Percentiles rank a stretch among this genome's conserved stretches.
Evolutionary conservation across 2,888 invertebrate species (phyloP).

Genomic region (Boloria selene): DNA sequence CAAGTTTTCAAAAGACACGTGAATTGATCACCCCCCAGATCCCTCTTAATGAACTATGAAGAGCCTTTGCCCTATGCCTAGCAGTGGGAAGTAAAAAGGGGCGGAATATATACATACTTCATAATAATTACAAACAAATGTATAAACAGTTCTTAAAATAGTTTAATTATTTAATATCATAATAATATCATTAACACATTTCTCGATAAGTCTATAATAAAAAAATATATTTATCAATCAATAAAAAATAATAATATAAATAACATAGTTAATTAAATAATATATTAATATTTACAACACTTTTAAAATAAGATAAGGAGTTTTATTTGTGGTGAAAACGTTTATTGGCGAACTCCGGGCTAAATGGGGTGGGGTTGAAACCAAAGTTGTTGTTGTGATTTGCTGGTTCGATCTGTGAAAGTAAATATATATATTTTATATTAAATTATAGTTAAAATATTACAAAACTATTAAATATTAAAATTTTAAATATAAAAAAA

Average conservation of each 20-base stretch:
- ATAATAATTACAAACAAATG: too few relatives aligned
- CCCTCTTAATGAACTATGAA: too few relatives aligned
- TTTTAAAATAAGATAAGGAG: neutral
- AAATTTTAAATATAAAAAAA: neutral
- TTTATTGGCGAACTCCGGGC: slow-evolving; percentile 56
- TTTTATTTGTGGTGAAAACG: slow-evolving; percentile 44
- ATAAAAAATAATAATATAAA: neutral
- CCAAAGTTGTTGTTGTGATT: slow-evolving; percentile 67
- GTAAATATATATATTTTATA: slow-evolving; percentile 20
- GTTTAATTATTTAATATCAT: neutral
- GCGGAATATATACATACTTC: too few relatives aligned
- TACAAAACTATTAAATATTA: neutral
- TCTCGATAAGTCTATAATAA: too few relatives aligned
- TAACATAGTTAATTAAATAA: neutral
- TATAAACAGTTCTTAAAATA: neutral
- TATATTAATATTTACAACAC: slow-evolving; percentile 4
- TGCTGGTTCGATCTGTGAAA: slow-evolving; percentile 46
- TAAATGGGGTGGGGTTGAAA: slow-evolving; percentile 64
- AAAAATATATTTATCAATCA: neutral
- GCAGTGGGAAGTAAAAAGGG: too few relatives aligned
- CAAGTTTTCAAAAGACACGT: too few relatives aligned
- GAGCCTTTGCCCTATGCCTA: too few relatives aligned
- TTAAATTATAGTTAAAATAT: neutral
- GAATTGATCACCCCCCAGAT: too few relatives aligned
- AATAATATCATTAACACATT: neutral